These are phyloP conservation scores for Squalus acanthias DNA, from an alignment of 2,797 vertebrate species.

Conservation along the genomic window DNA sequence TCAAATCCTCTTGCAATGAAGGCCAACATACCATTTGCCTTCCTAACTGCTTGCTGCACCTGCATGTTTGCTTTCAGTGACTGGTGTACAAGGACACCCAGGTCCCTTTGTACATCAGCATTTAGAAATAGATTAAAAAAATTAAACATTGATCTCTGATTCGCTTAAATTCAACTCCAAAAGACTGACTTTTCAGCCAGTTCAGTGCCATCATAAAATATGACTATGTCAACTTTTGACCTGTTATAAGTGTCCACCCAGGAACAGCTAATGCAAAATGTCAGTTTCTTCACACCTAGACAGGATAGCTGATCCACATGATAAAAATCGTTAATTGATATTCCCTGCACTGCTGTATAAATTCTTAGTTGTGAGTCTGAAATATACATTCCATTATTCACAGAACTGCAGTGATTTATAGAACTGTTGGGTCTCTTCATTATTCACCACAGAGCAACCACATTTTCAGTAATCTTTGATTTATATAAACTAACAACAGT, in stretches of 20 bases:
- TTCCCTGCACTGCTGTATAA: neutral
- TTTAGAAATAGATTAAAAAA: neutral
- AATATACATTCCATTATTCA: neutral
- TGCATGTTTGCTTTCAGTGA: no score
- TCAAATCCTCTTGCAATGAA: no score
- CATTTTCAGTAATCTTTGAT: neutral
- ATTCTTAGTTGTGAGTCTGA: neutral
- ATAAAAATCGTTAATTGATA: neutral
- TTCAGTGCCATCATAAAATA: neutral
- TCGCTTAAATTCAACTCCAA: neutral
- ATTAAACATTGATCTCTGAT: neutral
- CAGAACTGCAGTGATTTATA: slow-evolving; percentile 12
- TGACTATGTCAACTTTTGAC: neutral
- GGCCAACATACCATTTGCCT: no score
- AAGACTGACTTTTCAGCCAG: neutral
- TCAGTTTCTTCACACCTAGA: neutral
- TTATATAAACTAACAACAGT: neutral
- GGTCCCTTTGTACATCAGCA: no score
- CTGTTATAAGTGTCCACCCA: neutral
- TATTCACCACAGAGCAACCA: neutral
- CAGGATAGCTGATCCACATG: neutral
- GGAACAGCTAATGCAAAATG: neutral
- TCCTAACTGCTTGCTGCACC: no score
- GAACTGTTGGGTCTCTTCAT: neutral
- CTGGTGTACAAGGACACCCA: no score